Evolutionary conservation across 2,888 invertebrate genomes (phyloP).

Genomic region (Leucoptera coffeella): DNA sequence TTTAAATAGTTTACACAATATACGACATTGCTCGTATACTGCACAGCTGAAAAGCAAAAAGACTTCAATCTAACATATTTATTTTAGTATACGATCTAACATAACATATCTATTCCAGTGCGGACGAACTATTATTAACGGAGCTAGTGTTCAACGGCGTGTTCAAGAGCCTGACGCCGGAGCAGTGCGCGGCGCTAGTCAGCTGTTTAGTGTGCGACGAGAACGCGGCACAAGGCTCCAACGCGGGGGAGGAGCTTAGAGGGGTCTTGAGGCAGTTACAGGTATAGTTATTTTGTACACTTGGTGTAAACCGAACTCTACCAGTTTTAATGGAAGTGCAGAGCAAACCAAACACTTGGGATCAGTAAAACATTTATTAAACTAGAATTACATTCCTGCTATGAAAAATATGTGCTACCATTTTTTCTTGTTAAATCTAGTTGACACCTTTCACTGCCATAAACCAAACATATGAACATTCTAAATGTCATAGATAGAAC

Average conservation of each 20-base stretch:
- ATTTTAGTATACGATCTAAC: not conserved
- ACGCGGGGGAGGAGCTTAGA: slow-evolving; percentile 76
- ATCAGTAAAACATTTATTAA: too few relatives aligned
- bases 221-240: slow-evolving; percentile 72
- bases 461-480: too few relatives aligned
- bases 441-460: too few relatives aligned
- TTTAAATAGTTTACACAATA: not conserved
- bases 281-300: slow-evolving; percentile 80
- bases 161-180: slow-evolving; percentile 78
- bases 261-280: slow-evolving; percentile 88
- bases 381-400: too few relatives aligned
- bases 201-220: slow-evolving; percentile 94
- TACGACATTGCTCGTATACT: not conserved
- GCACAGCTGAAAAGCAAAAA: not conserved
- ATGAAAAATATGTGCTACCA: too few relatives aligned
- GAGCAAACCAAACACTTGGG: too few relatives aligned
- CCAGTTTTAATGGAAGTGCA: too few relatives aligned
- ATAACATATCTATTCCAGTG: slow-evolving; percentile 35
- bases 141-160: slow-evolving; percentile 98
- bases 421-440: too few relatives aligned
- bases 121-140: slow-evolving; percentile 93
- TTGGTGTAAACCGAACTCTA: too few relatives aligned
- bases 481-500: too few relatives aligned
- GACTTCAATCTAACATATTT: not conserved
- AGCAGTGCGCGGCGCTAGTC: slow-evolving; percentile 78